Evolutionary conservation across 2,888 invertebrate species (phyloP), one percentile per base, ranked within the genome.

Genomic region (Pogonocherus hispidulus): DNA sequence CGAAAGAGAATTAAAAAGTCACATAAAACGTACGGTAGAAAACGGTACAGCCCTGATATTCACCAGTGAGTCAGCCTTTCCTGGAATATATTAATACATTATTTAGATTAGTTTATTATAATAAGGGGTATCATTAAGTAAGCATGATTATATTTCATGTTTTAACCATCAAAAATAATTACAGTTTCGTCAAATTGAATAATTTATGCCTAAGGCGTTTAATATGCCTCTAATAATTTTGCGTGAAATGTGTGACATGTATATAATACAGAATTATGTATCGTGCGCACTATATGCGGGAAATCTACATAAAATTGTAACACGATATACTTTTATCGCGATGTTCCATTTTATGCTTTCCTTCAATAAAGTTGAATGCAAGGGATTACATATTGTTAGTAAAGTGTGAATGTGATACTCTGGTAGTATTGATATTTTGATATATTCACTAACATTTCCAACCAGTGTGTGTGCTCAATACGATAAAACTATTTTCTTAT

Each of bases 281-380:
- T 41, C 41, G 5, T n/a, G 16, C 41, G 14, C 32, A 32, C 9
- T 32, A 32, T 32, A 32, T 41, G 41, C 41, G 41, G 41, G 16
- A 41, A 41, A 41, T 41, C 41, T 41, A 16, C 16, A 41, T 41
- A n/a, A 41, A 41, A 41, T n/a, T 2, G 41, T 14, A 41, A 41
- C 16, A 41, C 41, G 41, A 41, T 41, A 41, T 16, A 41, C 41
- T 41, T 41, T 41, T 41, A 41, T 41, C 41, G 41, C 41, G 41
- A 16, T 16, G 41, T 41, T 41, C 41, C 41, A 41, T 41, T 41
- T 41, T 41, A 41, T n/a, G 41, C 41, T 41, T 41, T 41, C 14
- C 11, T 41, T 41, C 41, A 41, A 41, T 41, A 16, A 14, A 41
- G 14, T 41, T 41, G n/a, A 41, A n/a, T 14, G 6, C 41, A 16